A percentile compares a stretch with the other conserved stretches of the same genome.
Evolutionary conservation across 2,113 vertebrate species (phyloP).

Genomic region (Cheirogaleus medius): DNA sequence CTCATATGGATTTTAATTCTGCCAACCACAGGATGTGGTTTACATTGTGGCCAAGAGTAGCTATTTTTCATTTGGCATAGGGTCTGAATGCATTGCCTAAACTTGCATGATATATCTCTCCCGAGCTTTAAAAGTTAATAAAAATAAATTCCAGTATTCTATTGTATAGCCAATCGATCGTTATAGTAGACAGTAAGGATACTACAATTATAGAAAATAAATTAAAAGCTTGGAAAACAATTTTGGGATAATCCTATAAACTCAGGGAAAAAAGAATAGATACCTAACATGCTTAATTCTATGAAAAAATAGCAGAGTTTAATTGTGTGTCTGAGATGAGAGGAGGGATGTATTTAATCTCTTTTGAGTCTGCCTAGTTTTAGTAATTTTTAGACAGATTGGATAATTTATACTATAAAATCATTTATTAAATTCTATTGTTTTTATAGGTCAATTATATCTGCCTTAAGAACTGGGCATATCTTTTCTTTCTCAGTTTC

Average conservation of each 20-base stretch:
- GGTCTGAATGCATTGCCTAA: background rate
- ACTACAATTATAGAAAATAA: background rate
- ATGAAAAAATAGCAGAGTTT: background rate
- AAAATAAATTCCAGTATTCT: background rate
- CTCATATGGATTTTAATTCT: background rate
- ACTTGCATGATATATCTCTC: background rate
- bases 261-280: background rate
- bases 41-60: background rate
- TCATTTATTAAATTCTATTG: background rate
- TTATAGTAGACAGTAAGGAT: slow-evolving; percentile 5
- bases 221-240: background rate
- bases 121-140: slow-evolving; percentile 18
- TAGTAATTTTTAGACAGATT: background rate
- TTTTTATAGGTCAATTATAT: background rate
- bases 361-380: background rate
- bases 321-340: background rate
- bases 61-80: slow-evolving; percentile 5
- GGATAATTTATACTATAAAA: background rate
- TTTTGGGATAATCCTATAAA: background rate
- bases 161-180: background rate
- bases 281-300: background rate
- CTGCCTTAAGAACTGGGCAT: background rate
- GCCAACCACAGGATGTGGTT: background rate
- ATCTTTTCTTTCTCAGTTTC: background rate
- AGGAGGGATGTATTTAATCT: background rate